Evolutionary conservation across 1,140 invertebrate genomes (phyloP).

Genomic region (Caenorhabditis remanei): DNA sequence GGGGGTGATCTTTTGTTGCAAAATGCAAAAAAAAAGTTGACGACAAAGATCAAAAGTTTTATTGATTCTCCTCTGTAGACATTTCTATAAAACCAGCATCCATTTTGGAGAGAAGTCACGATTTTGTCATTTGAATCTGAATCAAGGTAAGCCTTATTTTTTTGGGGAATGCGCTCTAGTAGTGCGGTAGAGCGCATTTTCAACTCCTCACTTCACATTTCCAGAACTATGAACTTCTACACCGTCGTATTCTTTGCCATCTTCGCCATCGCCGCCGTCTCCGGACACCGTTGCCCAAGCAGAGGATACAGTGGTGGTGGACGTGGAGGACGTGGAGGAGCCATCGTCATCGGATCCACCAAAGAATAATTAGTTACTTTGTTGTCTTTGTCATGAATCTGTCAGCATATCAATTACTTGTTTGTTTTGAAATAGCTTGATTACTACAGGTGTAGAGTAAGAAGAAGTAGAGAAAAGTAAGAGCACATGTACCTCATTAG

Average conservation of each 20-base stretch:
- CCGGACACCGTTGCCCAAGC: conserved; percentile 39
- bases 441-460: too few species aligned
- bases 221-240: conserved; percentile 36
- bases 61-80: too few species aligned
- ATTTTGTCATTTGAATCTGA: not conserved
- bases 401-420: not conserved
- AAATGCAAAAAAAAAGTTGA: too few species aligned
- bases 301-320: conserved; percentile 1
- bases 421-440: too few species aligned
- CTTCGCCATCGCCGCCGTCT: conserved; percentile 9
- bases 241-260: conserved; percentile 8
- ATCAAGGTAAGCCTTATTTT: not conserved
- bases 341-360: conserved; percentile 7
- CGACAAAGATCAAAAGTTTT: too few species aligned
- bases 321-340: conserved; percentile 17
- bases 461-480: too few species aligned
- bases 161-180: not conserved
- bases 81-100: not conserved
- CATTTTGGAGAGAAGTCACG: not conserved
- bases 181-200: not conserved
- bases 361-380: not conserved
- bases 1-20: too few species aligned
- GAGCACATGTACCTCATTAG: too few species aligned
- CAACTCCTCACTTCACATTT: not conserved
- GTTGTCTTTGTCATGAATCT: not conserved